These are phyloP conservation scores for Branchipolynoe longqiensis DNA, from an alignment of 2,888 invertebrate genomes.

Conservation along the genomic window DNA sequence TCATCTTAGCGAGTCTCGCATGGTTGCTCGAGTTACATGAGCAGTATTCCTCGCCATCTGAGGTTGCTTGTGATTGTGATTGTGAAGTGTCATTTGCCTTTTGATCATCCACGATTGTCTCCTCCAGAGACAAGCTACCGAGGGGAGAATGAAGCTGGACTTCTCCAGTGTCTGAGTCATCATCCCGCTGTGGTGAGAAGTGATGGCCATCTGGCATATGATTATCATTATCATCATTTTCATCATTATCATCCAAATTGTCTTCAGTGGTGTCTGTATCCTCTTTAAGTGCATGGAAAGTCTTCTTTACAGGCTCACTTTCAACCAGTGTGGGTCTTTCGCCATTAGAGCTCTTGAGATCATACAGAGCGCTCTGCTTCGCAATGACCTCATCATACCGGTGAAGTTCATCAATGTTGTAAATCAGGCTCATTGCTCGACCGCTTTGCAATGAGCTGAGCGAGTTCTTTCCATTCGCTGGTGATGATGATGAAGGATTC, in stretches of 20 bases:
- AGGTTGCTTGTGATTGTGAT: background rate
- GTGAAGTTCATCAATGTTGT: background rate
- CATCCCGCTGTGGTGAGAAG: slow-evolving; percentile 39
- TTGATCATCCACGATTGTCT: background rate
- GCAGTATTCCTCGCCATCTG: slow-evolving; percentile 9
- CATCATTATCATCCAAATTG: background rate
- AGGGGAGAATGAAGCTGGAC: background rate
- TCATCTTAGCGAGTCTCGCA: background rate
- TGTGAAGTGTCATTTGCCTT: too few relatives aligned
- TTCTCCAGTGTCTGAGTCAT: background rate
- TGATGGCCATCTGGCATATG: slow-evolving; percentile 50
- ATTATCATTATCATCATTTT: background rate
- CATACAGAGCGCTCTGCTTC: background rate
- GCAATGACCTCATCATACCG: slow-evolving; percentile 18
- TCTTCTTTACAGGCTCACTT: background rate
- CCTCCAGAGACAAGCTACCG: background rate
- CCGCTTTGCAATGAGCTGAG: background rate
- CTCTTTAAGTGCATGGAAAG: background rate
- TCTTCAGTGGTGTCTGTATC: background rate
- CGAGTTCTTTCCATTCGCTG: too few relatives aligned
- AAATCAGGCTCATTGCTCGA: background rate
- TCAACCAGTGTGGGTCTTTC: background rate
- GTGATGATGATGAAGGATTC: background rate
- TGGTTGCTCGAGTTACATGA: slow-evolving; percentile 16
- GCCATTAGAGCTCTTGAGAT: background rate